Conservation (phyloP, 2,113 vertebrate genomes). For the Seriola dumerili region DNA sequence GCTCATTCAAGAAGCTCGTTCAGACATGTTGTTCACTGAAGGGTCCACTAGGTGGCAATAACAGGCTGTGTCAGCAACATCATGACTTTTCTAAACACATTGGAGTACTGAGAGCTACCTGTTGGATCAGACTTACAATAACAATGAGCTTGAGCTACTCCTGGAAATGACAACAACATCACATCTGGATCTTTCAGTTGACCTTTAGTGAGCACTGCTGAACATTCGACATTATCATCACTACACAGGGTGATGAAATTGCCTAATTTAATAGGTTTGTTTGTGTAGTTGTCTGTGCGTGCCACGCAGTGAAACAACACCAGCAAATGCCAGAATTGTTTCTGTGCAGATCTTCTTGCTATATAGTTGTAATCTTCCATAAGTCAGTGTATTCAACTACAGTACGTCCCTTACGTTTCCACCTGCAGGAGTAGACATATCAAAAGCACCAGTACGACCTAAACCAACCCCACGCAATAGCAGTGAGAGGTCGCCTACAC, state of each 20-base stretch:
- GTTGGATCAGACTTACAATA: constrained; percentile 47
- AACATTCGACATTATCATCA: too few species aligned
- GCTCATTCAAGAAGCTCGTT: not conserved
- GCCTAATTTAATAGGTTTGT: not conserved
- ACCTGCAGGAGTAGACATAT: not conserved
- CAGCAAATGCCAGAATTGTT: not conserved
- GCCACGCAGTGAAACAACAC: not conserved
- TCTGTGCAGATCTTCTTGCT: not conserved
- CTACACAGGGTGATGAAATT: not conserved
- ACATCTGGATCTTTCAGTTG: not conserved
- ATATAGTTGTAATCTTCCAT: not conserved
- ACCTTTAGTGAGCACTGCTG: not conserved
- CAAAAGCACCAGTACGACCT: not conserved
- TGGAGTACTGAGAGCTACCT: constrained; percentile 44
- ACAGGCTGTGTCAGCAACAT: constrained; percentile 3
- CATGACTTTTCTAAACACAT: not conserved
- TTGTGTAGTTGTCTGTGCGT: not conserved
- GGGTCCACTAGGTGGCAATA: constrained; percentile 70
- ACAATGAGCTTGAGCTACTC: not conserved
- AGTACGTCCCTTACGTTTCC: not conserved
- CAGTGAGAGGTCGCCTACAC: not conserved
- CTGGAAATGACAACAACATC: not conserved
- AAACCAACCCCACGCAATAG: not conserved
- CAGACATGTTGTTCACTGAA: constrained; percentile 23
- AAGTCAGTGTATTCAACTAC: not conserved